Conservation (phyloP, 2,113 vertebrate genomes). For the Eupsittula cactorum region DNA sequence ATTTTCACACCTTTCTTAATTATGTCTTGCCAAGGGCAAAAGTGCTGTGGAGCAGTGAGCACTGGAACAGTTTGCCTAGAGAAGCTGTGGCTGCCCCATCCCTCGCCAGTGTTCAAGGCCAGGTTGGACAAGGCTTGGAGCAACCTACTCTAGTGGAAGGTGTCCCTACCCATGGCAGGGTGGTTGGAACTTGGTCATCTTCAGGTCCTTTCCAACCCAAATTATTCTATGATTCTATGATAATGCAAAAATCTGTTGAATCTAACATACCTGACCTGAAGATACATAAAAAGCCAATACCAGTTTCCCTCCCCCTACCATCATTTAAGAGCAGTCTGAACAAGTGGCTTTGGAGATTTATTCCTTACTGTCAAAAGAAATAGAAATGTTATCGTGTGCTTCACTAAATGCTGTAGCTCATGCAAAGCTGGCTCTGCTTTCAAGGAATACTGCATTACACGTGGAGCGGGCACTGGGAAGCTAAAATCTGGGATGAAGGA, state of each 20-base stretch:
- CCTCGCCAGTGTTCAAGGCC: not conserved
- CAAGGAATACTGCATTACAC: not conserved
- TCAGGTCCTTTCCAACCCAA: not conserved
- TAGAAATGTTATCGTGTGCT: not conserved
- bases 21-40: slow-evolving; percentile 47
- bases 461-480: not conserved
- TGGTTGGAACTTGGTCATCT: not conserved
- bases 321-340: slow-evolving; percentile 22
- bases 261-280: slow-evolving; percentile 22
- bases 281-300: slow-evolving; percentile 24
- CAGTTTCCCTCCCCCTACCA: not conserved
- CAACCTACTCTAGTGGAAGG: not conserved
- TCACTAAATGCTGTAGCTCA: not conserved
- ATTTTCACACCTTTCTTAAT: slow-evolving; percentile 64
- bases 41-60: slow-evolving; percentile 27
- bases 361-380: not conserved
- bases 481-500: not conserved
- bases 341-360: not conserved
- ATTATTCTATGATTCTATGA: not conserved
- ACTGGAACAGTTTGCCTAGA: not conserved
- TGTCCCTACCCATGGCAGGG: not conserved
- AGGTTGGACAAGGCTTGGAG: accelerated
- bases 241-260: slow-evolving; percentile 45
- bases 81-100: not conserved
- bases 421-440: not conserved